phyloP scores from a whole-genome alignment of 2,888 invertebrate genomes.

The Artemia sinica region DNA sequence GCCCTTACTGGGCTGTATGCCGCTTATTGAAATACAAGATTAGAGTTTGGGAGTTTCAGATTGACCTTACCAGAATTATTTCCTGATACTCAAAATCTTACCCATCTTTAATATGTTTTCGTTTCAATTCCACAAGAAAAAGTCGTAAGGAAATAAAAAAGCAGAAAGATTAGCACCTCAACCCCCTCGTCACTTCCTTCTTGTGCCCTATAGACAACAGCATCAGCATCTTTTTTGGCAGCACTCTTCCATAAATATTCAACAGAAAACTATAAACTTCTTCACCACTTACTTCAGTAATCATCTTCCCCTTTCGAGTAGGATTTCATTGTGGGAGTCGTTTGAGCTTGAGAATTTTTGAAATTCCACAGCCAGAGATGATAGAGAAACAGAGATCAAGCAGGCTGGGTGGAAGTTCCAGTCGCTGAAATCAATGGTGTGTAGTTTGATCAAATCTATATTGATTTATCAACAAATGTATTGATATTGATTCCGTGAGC shows the following conservation, averaged over 20 bases:
- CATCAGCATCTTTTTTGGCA: conserved; percentile 45
- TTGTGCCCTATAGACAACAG: conserved; percentile 20
- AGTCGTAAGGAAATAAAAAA: too few species aligned
- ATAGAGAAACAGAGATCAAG: conserved; percentile 78
- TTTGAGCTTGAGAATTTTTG: conserved; percentile 30
- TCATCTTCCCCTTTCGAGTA: conserved; percentile 3
- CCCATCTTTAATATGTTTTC: too few species aligned
- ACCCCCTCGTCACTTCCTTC: conserved; percentile 24
- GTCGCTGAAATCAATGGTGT: conserved; percentile 57
- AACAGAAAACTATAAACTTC: conserved; percentile 56
- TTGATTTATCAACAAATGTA: conserved; percentile 14
- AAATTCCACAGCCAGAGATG: conserved; percentile 62
- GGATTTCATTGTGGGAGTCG: background rate
- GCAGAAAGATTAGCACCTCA: conserved; percentile 11
- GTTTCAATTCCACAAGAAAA: too few species aligned
- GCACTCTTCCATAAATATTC: conserved; percentile 83
- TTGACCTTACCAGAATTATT: too few species aligned
- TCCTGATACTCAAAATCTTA: too few species aligned
- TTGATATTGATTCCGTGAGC: too few species aligned
- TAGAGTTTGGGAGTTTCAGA: too few species aligned
- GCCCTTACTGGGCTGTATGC: too few species aligned
- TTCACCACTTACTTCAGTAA: conserved; percentile 27
- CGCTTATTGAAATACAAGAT: too few species aligned
- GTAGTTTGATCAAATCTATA: conserved; percentile 23
- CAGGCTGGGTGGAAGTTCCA: conserved; percentile 90